Base-by-base conservation (phyloP, 2,797 vertebrate species). In the Phoxinus dragarum region DNA sequence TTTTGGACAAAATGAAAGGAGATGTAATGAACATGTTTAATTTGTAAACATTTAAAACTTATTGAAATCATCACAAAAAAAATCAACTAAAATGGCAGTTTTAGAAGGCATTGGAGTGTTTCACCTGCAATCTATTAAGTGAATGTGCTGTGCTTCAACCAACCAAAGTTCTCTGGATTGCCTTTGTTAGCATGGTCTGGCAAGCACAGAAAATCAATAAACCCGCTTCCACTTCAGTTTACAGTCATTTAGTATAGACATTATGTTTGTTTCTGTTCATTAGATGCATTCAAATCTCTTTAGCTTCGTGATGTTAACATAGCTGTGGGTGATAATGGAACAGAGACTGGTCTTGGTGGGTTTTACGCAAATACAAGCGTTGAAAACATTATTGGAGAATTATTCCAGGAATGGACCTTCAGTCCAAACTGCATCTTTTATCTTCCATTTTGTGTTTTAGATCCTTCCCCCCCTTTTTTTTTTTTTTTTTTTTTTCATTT, bases 161-260 rank as follows among this genome's bases (percentile, higher is more conserved):
- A 38, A 83, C 59, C 21, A 40, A 52, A 84, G 44, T 54, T 34
- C 23, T 38, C 44, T 76, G 72, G 17, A 67, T 31, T 76, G 44
- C 82, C 34, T 75, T 72, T 67, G 61, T 76, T 76, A 27, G 56
- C 69, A 0, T n/a, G 56, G 71, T 83, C 31, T 52, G 42, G 36
- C 73, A 76, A 68, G 82, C 47, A 67, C 72, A 76, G 61, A 76
- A 84, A 84, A 78, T 84, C 82, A 76, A 84, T 84, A 76, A 76
- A 84, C 44, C n/a, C 52, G 44, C 82, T 84, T 84, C 82, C 72
- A 67, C 73, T 67, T 84, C n/a, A 76, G 44, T 76, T 84, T 84
- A 84, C 61, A 84, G 82, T 76, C 61, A 54, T 76, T 84, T 54
- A 31, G 44, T 68, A 42, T 76, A 54, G 82, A 84, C 82, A 76